These are phyloP conservation scores for Chrysina gloriosa DNA, from an alignment of 2,888 invertebrate genomes.

Conservation along the genomic window DNA sequence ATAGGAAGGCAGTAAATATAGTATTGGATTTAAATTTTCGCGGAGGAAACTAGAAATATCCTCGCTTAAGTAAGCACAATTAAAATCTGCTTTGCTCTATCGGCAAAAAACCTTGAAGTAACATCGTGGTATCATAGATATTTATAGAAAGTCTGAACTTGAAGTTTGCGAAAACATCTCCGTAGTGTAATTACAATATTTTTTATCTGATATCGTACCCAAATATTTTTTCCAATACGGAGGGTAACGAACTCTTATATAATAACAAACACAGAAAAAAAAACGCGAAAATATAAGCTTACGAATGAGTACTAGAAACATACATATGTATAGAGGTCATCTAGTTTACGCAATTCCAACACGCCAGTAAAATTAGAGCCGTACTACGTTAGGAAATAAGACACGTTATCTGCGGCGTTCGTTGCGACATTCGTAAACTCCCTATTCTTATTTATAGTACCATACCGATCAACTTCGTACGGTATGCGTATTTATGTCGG, in stretches of 20 bases:
- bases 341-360: constrained; percentile 5
- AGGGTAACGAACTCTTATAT: constrained; percentile 15
- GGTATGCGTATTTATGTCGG: constrained; percentile 1
- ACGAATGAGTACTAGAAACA: not conserved
- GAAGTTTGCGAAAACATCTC: not conserved
- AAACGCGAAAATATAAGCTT: constrained; percentile 4
- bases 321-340: constrained; percentile 6
- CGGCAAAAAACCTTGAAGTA: no score
- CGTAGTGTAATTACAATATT: not conserved
- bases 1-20: no score
- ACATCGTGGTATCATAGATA: no score
- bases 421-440: constrained; percentile 11
- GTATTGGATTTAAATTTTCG: no score
- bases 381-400: constrained; percentile 5
- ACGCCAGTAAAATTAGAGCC: constrained; percentile 2
- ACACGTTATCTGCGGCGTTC: not conserved
- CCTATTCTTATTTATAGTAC: constrained; percentile 13
- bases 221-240: not conserved
- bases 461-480: constrained; percentile 1
- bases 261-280: not conserved
- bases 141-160: not conserved
- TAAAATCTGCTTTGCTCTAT: no score
- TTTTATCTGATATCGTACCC: constrained; percentile 4
- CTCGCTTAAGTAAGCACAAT: no score
- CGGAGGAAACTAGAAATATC: no score